These are phyloP conservation scores for Eublepharis macularius DNA, from an alignment of 2,113 vertebrate species.

Conservation along the genomic window DNA sequence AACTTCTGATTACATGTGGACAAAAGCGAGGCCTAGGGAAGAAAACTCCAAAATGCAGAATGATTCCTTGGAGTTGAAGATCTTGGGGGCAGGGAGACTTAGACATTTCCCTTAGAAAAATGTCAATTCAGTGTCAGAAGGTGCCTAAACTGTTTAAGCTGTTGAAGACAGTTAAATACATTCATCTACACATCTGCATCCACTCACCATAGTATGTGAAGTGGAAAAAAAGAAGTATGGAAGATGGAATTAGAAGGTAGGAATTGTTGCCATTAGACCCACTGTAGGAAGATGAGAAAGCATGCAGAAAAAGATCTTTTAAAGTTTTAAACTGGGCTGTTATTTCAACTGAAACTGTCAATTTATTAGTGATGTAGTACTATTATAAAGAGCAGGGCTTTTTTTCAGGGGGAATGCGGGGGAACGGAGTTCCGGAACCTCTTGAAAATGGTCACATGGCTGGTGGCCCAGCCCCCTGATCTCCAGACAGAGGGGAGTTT, in stretches of 20 bases:
- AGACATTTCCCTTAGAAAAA: constrained; percentile 71
- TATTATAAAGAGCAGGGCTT: no score
- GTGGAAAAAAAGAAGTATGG: constrained; percentile 61
- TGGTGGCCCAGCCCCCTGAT: no score
- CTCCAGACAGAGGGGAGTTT: no score
- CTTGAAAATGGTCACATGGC: no score
- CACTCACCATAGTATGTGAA: constrained; percentile 77
- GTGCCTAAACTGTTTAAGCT: constrained; percentile 77
- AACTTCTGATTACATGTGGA: constrained; percentile 69
- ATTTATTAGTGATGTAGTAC: constrained; percentile 63
- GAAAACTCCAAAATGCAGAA: constrained; percentile 65
- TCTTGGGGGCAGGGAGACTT: constrained; percentile 60
- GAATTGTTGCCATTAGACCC: constrained; percentile 70
- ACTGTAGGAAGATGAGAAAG: constrained; percentile 76
- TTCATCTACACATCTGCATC: constrained; percentile 77
- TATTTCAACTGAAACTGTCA: constrained; percentile 69
- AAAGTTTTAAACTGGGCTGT: constrained; percentile 65
- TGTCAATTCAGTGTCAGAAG: constrained; percentile 68
- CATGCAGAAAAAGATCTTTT: constrained; percentile 70
- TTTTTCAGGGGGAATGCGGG: no score
- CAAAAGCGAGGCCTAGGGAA: constrained; percentile 65
- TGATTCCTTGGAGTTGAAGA: constrained; percentile 62
- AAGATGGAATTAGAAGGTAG: constrained; percentile 44
- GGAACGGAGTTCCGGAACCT: no score
- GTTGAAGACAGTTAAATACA: constrained; percentile 75